Base-by-base conservation (phyloP, 2,888 invertebrate species). In the Limnephilus auricula region DNA sequence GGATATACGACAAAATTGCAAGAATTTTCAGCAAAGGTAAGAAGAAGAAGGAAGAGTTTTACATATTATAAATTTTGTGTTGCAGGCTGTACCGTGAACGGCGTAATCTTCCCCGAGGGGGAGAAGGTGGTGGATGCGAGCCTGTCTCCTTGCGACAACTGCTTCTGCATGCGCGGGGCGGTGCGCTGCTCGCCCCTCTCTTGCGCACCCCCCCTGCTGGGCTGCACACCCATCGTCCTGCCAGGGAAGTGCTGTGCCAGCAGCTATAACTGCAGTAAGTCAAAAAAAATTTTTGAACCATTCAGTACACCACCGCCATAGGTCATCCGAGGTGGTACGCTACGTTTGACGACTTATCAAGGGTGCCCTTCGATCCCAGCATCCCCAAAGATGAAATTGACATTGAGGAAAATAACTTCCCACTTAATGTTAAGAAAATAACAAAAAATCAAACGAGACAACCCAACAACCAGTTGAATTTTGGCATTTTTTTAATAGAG, bases 171-270 rank as follows among this genome's bases (percentile, higher is more conserved):
- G 93, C 96, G 97, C 93, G 98, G 98, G 0, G 95, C 96, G 0
- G 96, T 98, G 85, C 96, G 97, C 83, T 98, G 98, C 94, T 97
- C 97, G 93, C 97, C 97, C 6, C 96, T 98, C 91, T 96, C 97
- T 32, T 98, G 98, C 94, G 97, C 98, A 1, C 97, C 98, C 1
- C 96, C 97, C 0, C 95, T 98, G 91, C 96, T 97, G 93, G 98
- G 98, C 89, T 98, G 98, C 94, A 95, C 95, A 88, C 98, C 98
- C 0, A 96, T 98, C 89, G 96, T 98, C 90, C 97, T 97, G 89
- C 96, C 96, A 79, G 98, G 98, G 2, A 97, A 98, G 94, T 98
- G 98, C 94, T 98, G 98, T 94, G 98, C 98, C 18, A 97, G 98
- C 89, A 98, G 98, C 94, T 98, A 98, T 94, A 97, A 97, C 94